Conservation (phyloP, 1,140 invertebrate genomes). For the Diorhabda sublineata region DNA sequence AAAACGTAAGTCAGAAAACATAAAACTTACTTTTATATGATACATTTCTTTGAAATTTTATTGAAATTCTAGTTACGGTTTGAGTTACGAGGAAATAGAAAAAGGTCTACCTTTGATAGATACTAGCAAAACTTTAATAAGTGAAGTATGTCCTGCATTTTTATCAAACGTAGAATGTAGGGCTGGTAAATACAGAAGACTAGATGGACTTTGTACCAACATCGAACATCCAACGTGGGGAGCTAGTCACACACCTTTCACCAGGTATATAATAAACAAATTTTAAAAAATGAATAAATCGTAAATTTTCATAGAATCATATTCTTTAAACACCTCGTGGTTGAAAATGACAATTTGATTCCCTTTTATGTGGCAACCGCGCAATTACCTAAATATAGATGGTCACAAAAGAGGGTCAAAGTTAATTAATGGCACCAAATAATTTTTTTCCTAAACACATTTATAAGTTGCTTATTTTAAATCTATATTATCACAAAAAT, state of each 20-base stretch:
- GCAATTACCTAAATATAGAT: too few species aligned
- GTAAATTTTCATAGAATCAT: too few species aligned
- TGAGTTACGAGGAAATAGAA: slow-evolving; percentile 81
- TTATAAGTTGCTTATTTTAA: too few species aligned
- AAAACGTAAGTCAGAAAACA: slow-evolving; percentile 65
- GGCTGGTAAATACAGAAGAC: slow-evolving; percentile 83
- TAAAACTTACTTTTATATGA: too few species aligned
- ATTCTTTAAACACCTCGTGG: too few species aligned
- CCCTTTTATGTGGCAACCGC: too few species aligned
- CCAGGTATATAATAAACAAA: slow-evolving; percentile 53
- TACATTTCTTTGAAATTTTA: slow-evolving; percentile 14
- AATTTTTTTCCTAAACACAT: too few species aligned
- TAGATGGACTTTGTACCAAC: slow-evolving; percentile 92
- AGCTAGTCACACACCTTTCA: slow-evolving; percentile 76
- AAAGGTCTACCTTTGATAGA: slow-evolving; percentile 84
- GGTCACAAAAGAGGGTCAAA: too few species aligned
- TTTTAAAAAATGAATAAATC: too few species aligned
- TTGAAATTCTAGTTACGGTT: slow-evolving; percentile 63
- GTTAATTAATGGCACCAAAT: too few species aligned
- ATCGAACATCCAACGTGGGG: slow-evolving; percentile 88
- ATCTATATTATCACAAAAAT: too few species aligned
- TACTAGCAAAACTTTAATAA: slow-evolving; percentile 81
- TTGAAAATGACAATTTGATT: too few species aligned
- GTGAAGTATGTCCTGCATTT: slow-evolving; percentile 83
- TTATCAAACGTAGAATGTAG: slow-evolving; percentile 82